Conservation (phyloP, 2,797 vertebrate genomes). For the Anableps anableps region DNA sequence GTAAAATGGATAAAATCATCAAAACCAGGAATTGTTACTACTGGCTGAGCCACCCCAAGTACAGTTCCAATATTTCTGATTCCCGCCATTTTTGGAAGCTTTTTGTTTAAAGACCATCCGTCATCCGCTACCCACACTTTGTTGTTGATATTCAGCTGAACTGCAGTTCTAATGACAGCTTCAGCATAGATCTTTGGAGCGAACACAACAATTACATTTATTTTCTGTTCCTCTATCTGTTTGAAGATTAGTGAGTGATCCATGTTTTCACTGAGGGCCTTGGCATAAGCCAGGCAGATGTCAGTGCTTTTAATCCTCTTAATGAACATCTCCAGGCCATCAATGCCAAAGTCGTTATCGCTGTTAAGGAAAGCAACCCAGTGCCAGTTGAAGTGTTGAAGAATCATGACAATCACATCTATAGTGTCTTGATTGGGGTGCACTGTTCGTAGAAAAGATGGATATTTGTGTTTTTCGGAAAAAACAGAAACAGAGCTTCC, state of each 20-base stretch:
- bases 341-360: conserved; percentile 70
- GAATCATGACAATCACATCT: conserved; percentile 76
- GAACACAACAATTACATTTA: conserved; percentile 80
- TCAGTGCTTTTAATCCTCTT: conserved; percentile 43
- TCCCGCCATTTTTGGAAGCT: conserved; percentile 60
- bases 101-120: conserved; percentile 78
- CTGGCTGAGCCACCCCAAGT: conserved; percentile 78
- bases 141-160: conserved; percentile 73
- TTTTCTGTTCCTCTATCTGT: conserved; percentile 54
- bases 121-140: conserved; percentile 89
- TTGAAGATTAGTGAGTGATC: conserved; percentile 60
- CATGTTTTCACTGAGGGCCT: conserved; percentile 21
- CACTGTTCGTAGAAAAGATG: conserved; percentile 85
- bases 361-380: conserved; percentile 86
- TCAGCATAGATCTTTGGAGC: conserved; percentile 25
- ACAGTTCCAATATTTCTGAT: conserved; percentile 79
- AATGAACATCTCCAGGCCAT: conserved; percentile 68
- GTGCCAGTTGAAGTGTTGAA: conserved; percentile 82
- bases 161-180: conserved; percentile 75
- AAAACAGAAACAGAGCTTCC: conserved; percentile 63
- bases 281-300: conserved; percentile 82
- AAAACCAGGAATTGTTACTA: conserved; percentile 69
- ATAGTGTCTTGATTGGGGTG: conserved; percentile 78
- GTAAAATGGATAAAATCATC: conserved; percentile 66
- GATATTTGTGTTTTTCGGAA: conserved; percentile 65